Conservation (phyloP, 2,888 invertebrate genomes). For the Serripes groenlandicus region DNA sequence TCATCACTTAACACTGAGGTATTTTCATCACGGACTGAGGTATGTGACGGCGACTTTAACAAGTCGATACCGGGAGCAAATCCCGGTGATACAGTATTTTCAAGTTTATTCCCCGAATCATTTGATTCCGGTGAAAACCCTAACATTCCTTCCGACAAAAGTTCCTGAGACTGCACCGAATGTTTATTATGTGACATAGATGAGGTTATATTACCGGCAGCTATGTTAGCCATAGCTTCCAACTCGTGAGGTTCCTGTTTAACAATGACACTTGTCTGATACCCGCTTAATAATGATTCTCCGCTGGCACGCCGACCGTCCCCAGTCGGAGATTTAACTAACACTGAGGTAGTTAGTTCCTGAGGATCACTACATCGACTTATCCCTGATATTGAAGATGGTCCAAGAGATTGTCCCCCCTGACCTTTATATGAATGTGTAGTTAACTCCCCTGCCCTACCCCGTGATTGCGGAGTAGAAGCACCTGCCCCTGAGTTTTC, state of each 20-base stretch:
- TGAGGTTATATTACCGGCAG: conserved; percentile 30
- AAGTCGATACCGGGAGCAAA: conserved; percentile 62
- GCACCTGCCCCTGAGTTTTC: conserved; percentile 67
- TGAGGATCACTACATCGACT: conserved; percentile 65
- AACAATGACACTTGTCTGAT: conserved; percentile 72
- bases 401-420: conserved; percentile 50
- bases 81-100: conserved; percentile 54
- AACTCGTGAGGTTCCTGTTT: conserved; percentile 74
- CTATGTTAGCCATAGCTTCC: conserved; percentile 51
- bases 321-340: conserved; percentile 61
- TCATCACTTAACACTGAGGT: conserved; percentile 64
- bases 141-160: conserved; percentile 52
- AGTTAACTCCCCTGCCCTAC: conserved; percentile 51
- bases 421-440: conserved; percentile 63
- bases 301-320: conserved; percentile 55
- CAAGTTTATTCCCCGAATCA: conserved; percentile 55
- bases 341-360: conserved; percentile 71
- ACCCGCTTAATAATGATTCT: conserved; percentile 60
- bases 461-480: conserved; percentile 28
- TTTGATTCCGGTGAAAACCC: conserved; percentile 65
- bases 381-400: conserved; percentile 67
- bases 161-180: conserved; percentile 60
- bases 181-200: conserved; percentile 44
- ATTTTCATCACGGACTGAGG: conserved; percentile 64
- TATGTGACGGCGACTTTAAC: conserved; percentile 69